These are phyloP conservation scores for Iguana delicatissima DNA, from an alignment of 2,797 vertebrate genomes.

Conservation along the genomic window DNA sequence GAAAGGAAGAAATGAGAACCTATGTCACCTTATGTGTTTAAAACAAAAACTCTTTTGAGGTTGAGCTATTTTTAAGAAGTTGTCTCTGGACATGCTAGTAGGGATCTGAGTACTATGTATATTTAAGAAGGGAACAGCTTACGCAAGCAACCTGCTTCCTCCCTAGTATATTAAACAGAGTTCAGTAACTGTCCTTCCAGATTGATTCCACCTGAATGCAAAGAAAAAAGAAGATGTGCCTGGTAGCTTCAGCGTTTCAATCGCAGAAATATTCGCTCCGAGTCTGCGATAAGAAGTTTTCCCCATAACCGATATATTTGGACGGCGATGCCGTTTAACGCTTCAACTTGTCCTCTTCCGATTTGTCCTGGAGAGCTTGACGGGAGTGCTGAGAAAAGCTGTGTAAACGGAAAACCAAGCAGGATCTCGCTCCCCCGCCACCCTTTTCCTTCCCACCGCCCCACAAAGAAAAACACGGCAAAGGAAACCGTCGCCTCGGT, in stretches of 20 bases:
- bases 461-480: background rate
- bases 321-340: too few species aligned
- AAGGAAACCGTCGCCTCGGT: conserved; percentile 25
- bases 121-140: conserved; percentile 4
- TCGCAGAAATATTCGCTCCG: background rate
- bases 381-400: background rate
- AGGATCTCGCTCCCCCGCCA: background rate
- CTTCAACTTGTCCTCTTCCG: background rate
- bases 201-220: too few species aligned
- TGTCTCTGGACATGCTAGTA: background rate
- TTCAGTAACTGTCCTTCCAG: too few species aligned
- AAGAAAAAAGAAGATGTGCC: background rate
- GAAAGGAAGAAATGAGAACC: background rate
- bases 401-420: background rate
- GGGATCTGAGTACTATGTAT: background rate
- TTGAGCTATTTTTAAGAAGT: background rate
- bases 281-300: background rate
- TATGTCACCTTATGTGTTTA: background rate
- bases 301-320: background rate
- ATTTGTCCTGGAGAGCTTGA: background rate
- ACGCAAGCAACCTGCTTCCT: background rate
- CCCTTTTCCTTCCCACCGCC: background rate
- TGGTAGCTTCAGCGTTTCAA: background rate
- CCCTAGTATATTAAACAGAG: too few species aligned
- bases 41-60: background rate